Evolutionary conservation across 37 sponge, comb jelly and placozoan species (phyloP).

Genomic region (Axinella damicornis): DNA sequence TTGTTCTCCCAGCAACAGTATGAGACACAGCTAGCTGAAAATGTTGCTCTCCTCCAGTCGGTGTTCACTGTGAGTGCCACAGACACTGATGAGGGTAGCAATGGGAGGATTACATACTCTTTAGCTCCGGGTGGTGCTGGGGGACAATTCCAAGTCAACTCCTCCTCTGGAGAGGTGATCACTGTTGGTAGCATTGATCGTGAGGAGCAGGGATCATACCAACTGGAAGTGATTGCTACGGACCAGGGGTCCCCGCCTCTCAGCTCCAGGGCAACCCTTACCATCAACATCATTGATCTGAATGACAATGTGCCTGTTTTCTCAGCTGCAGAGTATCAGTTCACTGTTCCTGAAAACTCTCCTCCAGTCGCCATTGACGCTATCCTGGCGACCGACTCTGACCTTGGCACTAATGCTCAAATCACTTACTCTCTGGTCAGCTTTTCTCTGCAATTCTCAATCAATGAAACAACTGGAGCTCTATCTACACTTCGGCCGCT

Average conservation of each 20-base stretch:
- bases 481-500: conserved; percentile 21
- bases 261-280: conserved; percentile 24
- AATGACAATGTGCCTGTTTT: conserved; percentile 76
- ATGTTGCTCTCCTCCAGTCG: conserved; percentile 10
- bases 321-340: conserved; percentile 8
- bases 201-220: conserved; percentile 6
- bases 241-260: conserved; percentile 57
- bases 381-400: conserved; percentile 63
- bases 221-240: conserved; percentile 19
- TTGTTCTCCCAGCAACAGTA: conserved; percentile 41
- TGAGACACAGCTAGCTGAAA: conserved; percentile 43
- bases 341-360: conserved; percentile 38
- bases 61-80: conserved; percentile 50
- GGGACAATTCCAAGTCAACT: neutral
- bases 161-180: conserved; percentile 29
- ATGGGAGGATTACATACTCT: conserved; percentile 15
- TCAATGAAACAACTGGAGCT: conserved; percentile 46
- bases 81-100: conserved; percentile 57
- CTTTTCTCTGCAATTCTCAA: conserved; percentile 19
- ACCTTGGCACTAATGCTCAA: conserved; percentile 52
- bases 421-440: conserved; percentile 33
- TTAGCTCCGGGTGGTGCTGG: neutral
- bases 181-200: conserved; percentile 18
- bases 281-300: conserved; percentile 40
- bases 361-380: conserved; percentile 1